These are phyloP conservation scores for Galeruca laticollis DNA, from an alignment of 2,888 invertebrate genomes.

Conservation along the genomic window DNA sequence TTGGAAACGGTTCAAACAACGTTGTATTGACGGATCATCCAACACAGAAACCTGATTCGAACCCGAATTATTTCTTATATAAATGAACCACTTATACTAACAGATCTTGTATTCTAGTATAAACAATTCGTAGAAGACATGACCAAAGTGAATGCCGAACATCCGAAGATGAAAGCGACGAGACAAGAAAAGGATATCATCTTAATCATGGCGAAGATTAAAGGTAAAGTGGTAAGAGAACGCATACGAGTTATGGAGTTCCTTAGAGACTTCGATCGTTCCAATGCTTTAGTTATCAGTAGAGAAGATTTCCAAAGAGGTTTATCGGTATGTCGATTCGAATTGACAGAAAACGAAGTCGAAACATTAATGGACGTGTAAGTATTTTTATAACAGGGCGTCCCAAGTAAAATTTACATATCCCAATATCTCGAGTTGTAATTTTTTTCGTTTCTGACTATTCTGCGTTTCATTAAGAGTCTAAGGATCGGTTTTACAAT, in stretches of 20 bases:
- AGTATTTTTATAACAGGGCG: constrained; percentile 57
- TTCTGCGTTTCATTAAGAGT: too few species aligned
- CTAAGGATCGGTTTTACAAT: too few species aligned
- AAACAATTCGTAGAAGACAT: constrained; percentile 62
- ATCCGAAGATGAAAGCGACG: constrained; percentile 55
- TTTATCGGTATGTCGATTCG: constrained; percentile 75
- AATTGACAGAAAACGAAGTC: constrained; percentile 76
- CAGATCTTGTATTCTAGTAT: constrained; percentile 54
- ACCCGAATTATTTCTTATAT: constrained; percentile 8
- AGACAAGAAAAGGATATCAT: constrained; percentile 75
- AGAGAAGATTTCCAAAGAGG: constrained; percentile 79
- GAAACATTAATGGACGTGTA: constrained; percentile 80
- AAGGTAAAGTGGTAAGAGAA: constrained; percentile 78
- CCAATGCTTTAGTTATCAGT: constrained; percentile 74
- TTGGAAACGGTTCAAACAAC: too few species aligned
- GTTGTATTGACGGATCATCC: too few species aligned
- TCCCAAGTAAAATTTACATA: too few species aligned
- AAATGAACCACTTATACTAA: background rate
- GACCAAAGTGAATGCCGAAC: constrained; percentile 62
- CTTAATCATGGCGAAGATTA: constrained; percentile 79
- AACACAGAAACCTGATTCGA: too few species aligned
- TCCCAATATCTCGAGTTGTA: background rate
- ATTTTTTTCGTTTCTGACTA: constrained; percentile 31
- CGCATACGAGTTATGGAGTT: constrained; percentile 77
- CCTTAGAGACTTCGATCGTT: constrained; percentile 75